Base-by-base conservation (phyloP, 1,140 invertebrate species). In the Drosophila varians region DNA sequence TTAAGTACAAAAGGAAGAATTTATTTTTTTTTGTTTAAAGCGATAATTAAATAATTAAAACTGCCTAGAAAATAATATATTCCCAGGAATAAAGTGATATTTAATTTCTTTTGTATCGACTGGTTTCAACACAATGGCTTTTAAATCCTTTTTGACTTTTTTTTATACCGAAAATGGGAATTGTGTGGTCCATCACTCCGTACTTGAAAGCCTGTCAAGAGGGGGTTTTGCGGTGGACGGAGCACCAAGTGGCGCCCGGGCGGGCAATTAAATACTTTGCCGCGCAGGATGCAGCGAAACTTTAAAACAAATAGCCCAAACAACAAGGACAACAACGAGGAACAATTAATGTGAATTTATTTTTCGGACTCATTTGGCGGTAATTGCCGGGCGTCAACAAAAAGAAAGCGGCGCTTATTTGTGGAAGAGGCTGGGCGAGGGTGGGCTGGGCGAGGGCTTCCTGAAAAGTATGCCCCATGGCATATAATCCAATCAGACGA, bases 311-410 rank as follows among this genome's bases (percentile, higher is more conserved):
- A 53, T 52, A 47, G 47, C 57, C 42, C 42, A 36, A 86, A 84
- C 76, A 80, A 80, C 74, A 53, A 87, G 66, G 60, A 40, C 71
- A 51, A 26, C 49, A 64, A 77, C 78, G 74, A 77, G 70, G 36
- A 77, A 77, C 77, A 86, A 87, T 86, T 87, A 86, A 87, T 88
- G 82, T 62, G 82, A 77, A 86, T 87, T 86, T 82, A 86, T 87
- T 86, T 82, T 73, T 77, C 83, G 64, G 76, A 77, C 82, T 82
- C 82, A 87, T 86, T 86, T 84, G 66, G 77, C 76, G 83, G 77
- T 86, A 87, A 86, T 86, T 87, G 80, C 77, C 55, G 52, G 34
- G 45, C 71, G 75, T 66, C 64, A 78, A 36, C 31, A 52, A 55
- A 82, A 71, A 46, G 45, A 45, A 82, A 64, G 31, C 49, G 28